Conservation (phyloP, 2,797 vertebrate genomes). For the Sebastes diaconus region DNA sequence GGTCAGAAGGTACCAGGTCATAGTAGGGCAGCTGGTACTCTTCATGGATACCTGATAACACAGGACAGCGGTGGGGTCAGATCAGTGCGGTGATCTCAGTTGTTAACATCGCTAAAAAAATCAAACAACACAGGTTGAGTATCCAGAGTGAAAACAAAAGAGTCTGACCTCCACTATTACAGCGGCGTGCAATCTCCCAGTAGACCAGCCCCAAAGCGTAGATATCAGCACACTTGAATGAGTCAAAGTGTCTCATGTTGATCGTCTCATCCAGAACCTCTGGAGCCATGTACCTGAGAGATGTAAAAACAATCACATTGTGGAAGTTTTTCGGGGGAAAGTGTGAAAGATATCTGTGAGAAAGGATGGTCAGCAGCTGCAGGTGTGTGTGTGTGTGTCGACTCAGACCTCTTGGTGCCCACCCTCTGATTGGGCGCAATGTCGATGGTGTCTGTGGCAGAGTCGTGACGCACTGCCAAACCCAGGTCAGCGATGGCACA, state of each 20-base stretch:
- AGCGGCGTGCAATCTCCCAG: conserved; percentile 95
- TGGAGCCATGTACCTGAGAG: conserved; percentile 93
- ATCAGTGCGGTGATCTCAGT: background rate
- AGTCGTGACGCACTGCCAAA: conserved; percentile 93
- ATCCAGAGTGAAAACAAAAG: conserved; percentile 22
- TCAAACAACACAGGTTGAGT: conserved; percentile 12
- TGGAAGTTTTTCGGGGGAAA: background rate
- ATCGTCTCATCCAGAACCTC: conserved; percentile 96
- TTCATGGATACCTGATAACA: conserved; percentile 88
- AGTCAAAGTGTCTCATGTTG: conserved; percentile 97
- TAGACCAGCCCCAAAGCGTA: conserved; percentile 95
- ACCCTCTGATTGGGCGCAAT: conserved; percentile 96
- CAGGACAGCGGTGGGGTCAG: conserved; percentile 3
- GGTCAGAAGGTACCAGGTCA: conserved; percentile 94
- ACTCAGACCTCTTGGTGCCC: conserved; percentile 91
- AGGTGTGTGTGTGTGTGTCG: background rate
- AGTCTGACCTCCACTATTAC: conserved; percentile 91
- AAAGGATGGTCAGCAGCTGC: background rate
- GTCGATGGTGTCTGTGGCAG: conserved; percentile 92
- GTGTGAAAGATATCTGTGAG: conserved; percentile 18
- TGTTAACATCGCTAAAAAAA: background rate
- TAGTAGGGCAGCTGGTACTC: conserved; percentile 97
- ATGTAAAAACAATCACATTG: conserved; percentile 7
- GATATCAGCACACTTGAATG: conserved; percentile 96
- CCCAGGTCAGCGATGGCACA: conserved; percentile 96